Base-by-base conservation (phyloP, 2,113 vertebrate genomes). In the Tachysurus vachellii region DNA sequence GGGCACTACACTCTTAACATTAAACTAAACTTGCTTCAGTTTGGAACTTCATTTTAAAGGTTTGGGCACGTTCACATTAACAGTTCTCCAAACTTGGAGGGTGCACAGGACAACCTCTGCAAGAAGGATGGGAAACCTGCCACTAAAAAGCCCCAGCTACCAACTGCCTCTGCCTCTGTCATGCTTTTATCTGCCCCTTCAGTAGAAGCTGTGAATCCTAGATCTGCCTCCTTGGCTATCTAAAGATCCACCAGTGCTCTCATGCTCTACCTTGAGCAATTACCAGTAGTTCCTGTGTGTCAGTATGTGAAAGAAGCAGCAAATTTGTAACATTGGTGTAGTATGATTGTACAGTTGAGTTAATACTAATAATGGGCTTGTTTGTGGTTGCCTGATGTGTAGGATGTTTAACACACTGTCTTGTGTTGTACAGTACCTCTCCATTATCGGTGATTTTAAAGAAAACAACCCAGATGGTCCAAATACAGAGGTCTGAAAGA, bases 401-500 rank as follows among this genome's bases (percentile, higher is more conserved):
- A 44, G 36, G 36, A 36, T 36, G 36, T 36, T 1, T 36, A 36
- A 10, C 13, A 12, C 26, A 8, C 11, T 11, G 2, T n/a, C 14
- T 17, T 9, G 79, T 73, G 31, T 42, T 75, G 64, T 89, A 82
- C 80, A n/a, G n/a, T n/a, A 68, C 44, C 12, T 84, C 56, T 77
- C n/a, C 5, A 17, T 75, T 14, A 54, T 96, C 85, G 95, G 89
- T 66, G 96, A n/a, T n/a, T n/a, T n/a, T n/a, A n/a, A 91, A 19
- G 89, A 73, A 1, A 91, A 88, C 0, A 86, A 56, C 0, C 62
- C 93, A 44, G 90, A 80, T 11, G 89, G 85, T 80, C 88, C 86
- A 47, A 91, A 90, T 70, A 89, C 88, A 56, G 88, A 91, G 36
- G 82, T 88, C 92, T 93, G 73, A 26, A 88, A 87, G 81, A 88